Evolutionary conservation across 2,888 invertebrate species (phyloP), one percentile per base, ranked within the genome.

Genomic region (Pachymerium ferrugineum): DNA sequence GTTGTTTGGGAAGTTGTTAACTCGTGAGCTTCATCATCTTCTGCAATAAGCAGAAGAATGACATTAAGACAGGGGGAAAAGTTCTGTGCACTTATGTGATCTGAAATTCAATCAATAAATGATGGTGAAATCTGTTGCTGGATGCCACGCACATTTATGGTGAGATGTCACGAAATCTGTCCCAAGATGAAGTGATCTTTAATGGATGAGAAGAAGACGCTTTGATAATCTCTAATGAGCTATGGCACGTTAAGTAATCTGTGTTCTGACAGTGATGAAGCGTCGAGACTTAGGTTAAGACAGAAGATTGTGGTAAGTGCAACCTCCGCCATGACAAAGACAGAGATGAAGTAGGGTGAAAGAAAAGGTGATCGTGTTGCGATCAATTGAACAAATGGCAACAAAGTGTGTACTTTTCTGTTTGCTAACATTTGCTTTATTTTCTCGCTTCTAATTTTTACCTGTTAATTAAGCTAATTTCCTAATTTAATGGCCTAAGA

Each of bases 31-130:
- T 47, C 47, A 47, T 47, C 16, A 16, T 47, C 47, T 47, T 47
- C 47, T 47, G 47, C 47, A 47, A 47, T 2, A 47, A 47, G 47
- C 16, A 47, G 47, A 47, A 47, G 47, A 47, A 47, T 47, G 47
- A 16, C 47, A 47, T 47, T 47, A 47, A 19, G 47, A 47, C 47
- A 47, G 1, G 47, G 47, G 47, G n/a, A 16, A 47, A 47, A 47
- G 47, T 47, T 47, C 22, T 47, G 47, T 47, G n/a, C n/a, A n/a
- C n/a, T n/a, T n/a, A n/a, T n/a, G 47, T 47, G 47, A 16, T 16
- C 47, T 47, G 47, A 47, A 47, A 47, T 47, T 47, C 47, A 47
- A 47, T 47, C 47, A 47, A 47, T 47, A 47, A 47, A 47, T 47
- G 16, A 22, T 16, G 47, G 47, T 47, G 47, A 16, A 47, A 47